Conservation (phyloP, 2,888 invertebrate genomes). For the Aphidoletes aphidimyza region DNA sequence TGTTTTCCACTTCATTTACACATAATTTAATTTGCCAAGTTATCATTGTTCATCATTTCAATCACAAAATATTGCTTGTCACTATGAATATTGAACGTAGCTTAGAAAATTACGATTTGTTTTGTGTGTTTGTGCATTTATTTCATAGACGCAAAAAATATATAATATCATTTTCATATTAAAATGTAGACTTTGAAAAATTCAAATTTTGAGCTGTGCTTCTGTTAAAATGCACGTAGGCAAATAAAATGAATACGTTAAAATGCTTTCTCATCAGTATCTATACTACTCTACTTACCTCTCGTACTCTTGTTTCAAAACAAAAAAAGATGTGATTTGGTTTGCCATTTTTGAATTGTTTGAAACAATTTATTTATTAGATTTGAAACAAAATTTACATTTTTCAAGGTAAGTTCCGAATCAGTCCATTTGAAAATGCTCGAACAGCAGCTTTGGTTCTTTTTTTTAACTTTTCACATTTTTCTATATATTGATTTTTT, state of each 20-base stretch:
- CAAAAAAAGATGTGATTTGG: neutral
- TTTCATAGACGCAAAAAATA: neutral
- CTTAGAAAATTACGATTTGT: neutral
- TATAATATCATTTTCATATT: no score
- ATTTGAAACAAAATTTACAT: neutral
- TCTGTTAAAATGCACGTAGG: constrained; percentile 14
- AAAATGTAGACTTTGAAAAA: constrained; percentile 1
- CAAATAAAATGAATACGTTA: neutral
- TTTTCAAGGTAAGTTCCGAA: constrained; percentile 8
- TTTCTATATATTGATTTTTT: neutral
- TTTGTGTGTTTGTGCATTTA: constrained; percentile 46
- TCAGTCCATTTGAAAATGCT: neutral
- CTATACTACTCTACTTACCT: neutral
- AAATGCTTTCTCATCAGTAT: neutral
- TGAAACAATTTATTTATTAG: neutral
- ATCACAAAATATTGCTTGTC: neutral
- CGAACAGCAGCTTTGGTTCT: neutral
- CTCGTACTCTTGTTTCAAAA: neutral
- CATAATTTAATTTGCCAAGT: neutral
- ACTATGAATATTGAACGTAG: neutral
- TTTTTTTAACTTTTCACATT: neutral
- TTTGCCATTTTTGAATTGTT: neutral
- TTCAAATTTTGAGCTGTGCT: neutral
- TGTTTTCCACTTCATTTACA: neutral
- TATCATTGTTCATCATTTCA: neutral